Base-by-base conservation (phyloP, 2,797 vertebrate species). In the Danionella dracula region DNA sequence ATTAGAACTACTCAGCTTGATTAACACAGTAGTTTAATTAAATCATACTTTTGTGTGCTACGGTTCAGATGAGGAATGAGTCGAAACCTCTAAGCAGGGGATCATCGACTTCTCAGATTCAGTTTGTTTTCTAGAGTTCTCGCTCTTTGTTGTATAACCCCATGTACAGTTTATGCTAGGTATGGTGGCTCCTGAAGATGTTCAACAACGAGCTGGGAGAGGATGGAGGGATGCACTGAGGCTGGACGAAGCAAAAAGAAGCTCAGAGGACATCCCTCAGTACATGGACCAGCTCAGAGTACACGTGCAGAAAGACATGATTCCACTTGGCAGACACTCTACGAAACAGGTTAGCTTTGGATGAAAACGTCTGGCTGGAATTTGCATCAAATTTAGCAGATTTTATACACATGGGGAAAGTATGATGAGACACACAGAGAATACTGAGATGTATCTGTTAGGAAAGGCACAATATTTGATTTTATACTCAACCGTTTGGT, bases 271-370 rank as follows among this genome's bases (percentile, higher is more conserved):
- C 80, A 85, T 88, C 72, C 86, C 88, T 73, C 79, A 79, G 70
- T 90, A 92, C 79, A 78, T 86, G 0, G 80, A 93, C 78, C 89
- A 90, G 84, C 92, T 91, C 73, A 90, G 91, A 84, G 90, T 88
- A 78, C 81, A 83, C 32, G 87, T 91, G 87, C 87, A 82, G 79
- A 84, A 86, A 92, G 90, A 93, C 79, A 87, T 92, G 88, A 90
- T 94, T 86, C 86, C 91, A 81, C 87, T 93, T 85, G 89, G 87
- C 90, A 92, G 87, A 81, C 82, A 91, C 90, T 89, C 91, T 79
- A 79, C 87, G 82, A 87, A 92, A 88, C 92, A 97, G 96, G 93
- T 97, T 86, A 95, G 91, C 31, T 44, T n/a, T 19, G 41, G 12
- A 19, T 42, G n/a, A 27, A 27, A 27, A 6, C 23, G 3, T 3